Conservation (phyloP, 2,113 vertebrate species). For the Sander vitreus region DNA sequence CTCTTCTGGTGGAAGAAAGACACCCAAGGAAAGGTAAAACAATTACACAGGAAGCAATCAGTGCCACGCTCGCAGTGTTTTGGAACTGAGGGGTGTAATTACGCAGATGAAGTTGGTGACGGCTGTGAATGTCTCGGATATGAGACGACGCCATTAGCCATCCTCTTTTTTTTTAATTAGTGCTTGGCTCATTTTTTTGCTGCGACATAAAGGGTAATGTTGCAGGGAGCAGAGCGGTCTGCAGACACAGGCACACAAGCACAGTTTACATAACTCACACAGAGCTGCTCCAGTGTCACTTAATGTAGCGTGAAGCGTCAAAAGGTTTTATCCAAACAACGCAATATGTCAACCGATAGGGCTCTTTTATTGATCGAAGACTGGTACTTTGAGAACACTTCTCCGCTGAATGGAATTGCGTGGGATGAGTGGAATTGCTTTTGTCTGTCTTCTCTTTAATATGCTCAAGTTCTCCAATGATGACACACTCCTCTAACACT, state of each 20-base stretch:
- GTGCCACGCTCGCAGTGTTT: constrained; percentile 74
- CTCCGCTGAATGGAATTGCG: neutral
- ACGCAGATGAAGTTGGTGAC: constrained; percentile 75
- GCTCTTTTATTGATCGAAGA: neutral
- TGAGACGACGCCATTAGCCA: constrained; percentile 55
- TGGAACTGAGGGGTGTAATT: constrained; percentile 80
- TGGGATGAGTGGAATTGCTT: neutral
- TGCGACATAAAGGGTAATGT: constrained; percentile 55
- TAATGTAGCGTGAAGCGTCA: constrained; percentile 38
- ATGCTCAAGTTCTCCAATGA: neutral
- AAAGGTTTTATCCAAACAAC: constrained; percentile 16
- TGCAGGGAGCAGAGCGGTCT: constrained; percentile 30
- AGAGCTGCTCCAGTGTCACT: constrained; percentile 19
- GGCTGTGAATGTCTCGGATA: constrained; percentile 58
- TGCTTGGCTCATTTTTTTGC: constrained; percentile 36
- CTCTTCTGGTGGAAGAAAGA: constrained; percentile 43
- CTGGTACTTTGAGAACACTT: neutral
- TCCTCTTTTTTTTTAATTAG: constrained; percentile 65
- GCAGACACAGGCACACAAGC: neutral
- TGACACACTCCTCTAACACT: neutral
- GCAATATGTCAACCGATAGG: neutral
- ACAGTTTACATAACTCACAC: constrained; percentile 33
- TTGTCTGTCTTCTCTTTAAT: neutral
- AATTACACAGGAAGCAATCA: constrained; percentile 82
- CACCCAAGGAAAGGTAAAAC: constrained; percentile 71